Evolutionary conservation across 1,140 invertebrate genomes (phyloP).

Genomic region (Heliothis subflexa): DNA sequence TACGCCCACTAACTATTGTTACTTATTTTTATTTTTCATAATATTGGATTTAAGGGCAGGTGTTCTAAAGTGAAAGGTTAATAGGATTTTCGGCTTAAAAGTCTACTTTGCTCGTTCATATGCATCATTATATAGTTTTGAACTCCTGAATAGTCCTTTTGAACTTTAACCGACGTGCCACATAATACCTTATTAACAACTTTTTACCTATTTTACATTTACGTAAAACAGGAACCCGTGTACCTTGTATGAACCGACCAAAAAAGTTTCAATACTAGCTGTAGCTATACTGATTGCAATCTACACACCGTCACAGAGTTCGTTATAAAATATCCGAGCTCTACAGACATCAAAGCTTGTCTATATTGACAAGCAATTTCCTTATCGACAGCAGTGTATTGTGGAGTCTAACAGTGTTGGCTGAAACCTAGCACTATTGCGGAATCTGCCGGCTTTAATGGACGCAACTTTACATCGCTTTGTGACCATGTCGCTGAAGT

Average conservation of each 20-base stretch:
- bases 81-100: conserved; percentile 1
- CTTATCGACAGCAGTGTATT: conserved; percentile 10
- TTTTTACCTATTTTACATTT: background rate
- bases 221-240: background rate
- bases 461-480: background rate
- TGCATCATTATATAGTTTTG: background rate
- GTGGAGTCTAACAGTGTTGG: background rate
- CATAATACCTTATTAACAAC: background rate
- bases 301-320: background rate
- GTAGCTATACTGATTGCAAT: background rate
- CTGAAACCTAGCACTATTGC: background rate
- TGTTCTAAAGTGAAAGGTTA: background rate
- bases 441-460: conserved; percentile 1
- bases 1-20: background rate
- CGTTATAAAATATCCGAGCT: background rate
- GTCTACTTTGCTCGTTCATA: background rate
- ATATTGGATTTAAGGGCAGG: background rate
- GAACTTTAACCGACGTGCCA: background rate
- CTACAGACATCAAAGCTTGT: conserved; percentile 5
- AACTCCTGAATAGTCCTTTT: background rate
- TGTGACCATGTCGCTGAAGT: background rate
- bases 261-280: background rate
- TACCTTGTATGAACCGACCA: background rate
- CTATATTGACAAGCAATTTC: conserved; percentile 16
- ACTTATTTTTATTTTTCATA: background rate